These are phyloP conservation scores for Penelope pileata DNA, from an alignment of 2,113 vertebrate genomes.

Conservation along the genomic window DNA sequence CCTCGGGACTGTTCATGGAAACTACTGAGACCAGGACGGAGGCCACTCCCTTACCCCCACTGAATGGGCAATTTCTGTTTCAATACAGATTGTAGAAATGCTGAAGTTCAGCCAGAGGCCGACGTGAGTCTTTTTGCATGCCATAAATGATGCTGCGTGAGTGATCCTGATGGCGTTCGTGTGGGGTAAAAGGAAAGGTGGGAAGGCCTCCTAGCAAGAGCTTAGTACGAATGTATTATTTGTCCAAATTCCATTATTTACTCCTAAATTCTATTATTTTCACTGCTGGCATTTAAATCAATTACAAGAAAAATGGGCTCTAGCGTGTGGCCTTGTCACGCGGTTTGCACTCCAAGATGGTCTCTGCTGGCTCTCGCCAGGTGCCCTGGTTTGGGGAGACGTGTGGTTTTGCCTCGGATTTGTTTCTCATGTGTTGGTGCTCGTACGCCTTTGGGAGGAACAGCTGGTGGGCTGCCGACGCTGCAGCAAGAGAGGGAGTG, in stretches of 20 bases:
- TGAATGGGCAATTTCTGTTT: not conserved
- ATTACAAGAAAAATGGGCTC: not conserved
- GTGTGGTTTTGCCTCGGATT: not conserved
- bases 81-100: too few relatives aligned
- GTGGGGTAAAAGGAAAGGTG: not conserved
- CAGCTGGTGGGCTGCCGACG: too few relatives aligned
- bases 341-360: not conserved
- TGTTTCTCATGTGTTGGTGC: not conserved
- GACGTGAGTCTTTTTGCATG: not conserved
- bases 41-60: not conserved
- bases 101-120: not conserved
- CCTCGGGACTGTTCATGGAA: not conserved
- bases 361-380: not conserved
- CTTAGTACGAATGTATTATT: not conserved
- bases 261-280: not conserved
- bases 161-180: rapidly evolving
- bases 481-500: not conserved
- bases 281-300: not conserved
- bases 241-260: not conserved
- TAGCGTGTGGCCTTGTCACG: not conserved
- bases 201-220: not conserved
- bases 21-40: not conserved
- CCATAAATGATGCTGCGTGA: not conserved
- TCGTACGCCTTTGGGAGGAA: not conserved
- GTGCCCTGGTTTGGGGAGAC: not conserved